These are phyloP conservation scores for Caenorhabditis sp. DNA, from an alignment of 2,888 invertebrate genomes.

Conservation along the genomic window DNA sequence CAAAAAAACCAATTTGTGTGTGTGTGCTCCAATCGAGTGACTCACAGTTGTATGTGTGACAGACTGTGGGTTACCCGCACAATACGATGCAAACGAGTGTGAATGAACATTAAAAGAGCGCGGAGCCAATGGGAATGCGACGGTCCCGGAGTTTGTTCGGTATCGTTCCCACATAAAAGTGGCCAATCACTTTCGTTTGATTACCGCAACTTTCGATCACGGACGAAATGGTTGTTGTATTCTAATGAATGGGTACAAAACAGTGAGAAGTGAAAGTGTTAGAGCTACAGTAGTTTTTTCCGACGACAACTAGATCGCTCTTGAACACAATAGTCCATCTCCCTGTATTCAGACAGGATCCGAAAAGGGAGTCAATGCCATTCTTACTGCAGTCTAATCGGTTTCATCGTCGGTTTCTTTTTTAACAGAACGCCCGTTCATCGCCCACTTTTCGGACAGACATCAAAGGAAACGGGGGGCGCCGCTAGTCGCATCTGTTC, in stretches of 20 bases:
- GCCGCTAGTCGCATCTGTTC: constrained; percentile 33
- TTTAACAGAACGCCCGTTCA: constrained; percentile 31
- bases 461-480: constrained; percentile 27
- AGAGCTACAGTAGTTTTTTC: too few species aligned
- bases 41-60: background rate
- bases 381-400: background rate
- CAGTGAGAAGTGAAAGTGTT: background rate
- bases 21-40: background rate
- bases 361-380: background rate
- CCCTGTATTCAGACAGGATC: too few species aligned
- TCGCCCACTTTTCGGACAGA: constrained; percentile 11
- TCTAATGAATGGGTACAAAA: background rate
- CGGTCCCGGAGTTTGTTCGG: too few species aligned
- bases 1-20: background rate
- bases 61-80: constrained; percentile 10
- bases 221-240: too few species aligned
- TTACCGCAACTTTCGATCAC: constrained; percentile 10
- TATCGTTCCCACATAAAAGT: too few species aligned
- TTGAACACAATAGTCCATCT: too few species aligned
- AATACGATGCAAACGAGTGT: background rate
- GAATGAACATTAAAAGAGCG: background rate
- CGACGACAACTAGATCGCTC: too few species aligned
- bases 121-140: background rate
- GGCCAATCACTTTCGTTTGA: background rate
- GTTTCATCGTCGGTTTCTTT: constrained; percentile 37